Conservation (phyloP, 2,113 vertebrate species). For the Rhea pennata region DNA sequence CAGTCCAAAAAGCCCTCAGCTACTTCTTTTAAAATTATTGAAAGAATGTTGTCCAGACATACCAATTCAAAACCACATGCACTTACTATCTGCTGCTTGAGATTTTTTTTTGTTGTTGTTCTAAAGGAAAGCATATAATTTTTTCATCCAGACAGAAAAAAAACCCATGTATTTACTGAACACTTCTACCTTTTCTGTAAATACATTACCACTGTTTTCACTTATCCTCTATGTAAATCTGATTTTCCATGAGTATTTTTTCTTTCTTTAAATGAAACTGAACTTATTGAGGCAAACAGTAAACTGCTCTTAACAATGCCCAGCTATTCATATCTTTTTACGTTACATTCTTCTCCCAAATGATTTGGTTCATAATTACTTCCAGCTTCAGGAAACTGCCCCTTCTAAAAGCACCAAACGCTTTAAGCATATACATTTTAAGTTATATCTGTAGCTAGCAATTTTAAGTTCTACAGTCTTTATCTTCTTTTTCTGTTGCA, state of each 20-base stretch:
- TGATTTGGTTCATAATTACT: conserved; percentile 53
- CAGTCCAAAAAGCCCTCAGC: neutral
- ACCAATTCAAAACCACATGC: neutral
- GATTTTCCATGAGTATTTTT: neutral
- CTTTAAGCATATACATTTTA: neutral
- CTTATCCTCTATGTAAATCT: neutral
- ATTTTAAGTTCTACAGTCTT: neutral
- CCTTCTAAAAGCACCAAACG: conserved; percentile 25
- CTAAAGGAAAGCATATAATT: neutral
- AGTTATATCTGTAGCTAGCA: neutral
- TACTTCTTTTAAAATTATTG: neutral
- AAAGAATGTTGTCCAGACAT: neutral
- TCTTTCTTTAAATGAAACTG: neutral
- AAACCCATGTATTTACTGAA: neutral
- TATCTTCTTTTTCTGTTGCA: neutral
- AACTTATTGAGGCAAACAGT: neutral
- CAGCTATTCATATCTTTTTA: conserved; percentile 48
- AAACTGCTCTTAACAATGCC: conserved; percentile 39
- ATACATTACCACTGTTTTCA: neutral
- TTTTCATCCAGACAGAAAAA: neutral
- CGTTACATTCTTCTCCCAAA: conserved; percentile 44
- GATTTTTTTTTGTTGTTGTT: neutral
- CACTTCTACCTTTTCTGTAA: neutral
- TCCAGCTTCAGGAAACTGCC: conserved; percentile 58
- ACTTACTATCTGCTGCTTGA: neutral